Evolutionary conservation across 37 sponge, comb jelly and placozoan genomes (phyloP), one percentile per base, ranked within the genome.

Genomic region (Amphimedon queenslandica): DNA sequence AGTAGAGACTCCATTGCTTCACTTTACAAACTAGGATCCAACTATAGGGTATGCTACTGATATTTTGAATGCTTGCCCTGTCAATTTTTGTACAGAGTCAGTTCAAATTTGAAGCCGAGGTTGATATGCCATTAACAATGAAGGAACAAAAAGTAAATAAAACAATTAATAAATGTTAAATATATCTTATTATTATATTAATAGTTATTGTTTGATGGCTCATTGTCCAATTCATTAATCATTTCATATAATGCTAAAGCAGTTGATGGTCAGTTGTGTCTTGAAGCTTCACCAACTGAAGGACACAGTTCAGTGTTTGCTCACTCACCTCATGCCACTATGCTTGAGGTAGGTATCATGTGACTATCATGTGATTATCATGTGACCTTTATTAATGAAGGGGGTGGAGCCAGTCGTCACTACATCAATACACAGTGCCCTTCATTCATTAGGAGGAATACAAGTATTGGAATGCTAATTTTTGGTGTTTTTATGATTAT

Each of bases 161-260:
- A n/a, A n/a, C n/a, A n/a, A n/a, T n/a, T n/a, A n/a, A n/a, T n/a
- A n/a, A n/a, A n/a, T n/a, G n/a, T n/a, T n/a, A n/a, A n/a, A n/a
- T n/a, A n/a, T n/a, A n/a, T n/a, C n/a, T n/a, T n/a, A n/a, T n/a
- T n/a, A n/a, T n/a, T n/a, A n/a, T n/a, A n/a, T n/a, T n/a, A n/a
- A n/a, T 24, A 4, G 28, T 11, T 41, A 16, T 55, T 55, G 37
- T 72, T 24, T 51, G 27, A 56, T 23, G 37, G 11, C 29, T 3
- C 24, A 37, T 5, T 67, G 40, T 11, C 34, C 37, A 60, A 51
- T 32, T 71, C 86, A 2, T 64, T 91, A 10, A 53, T 90, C 57
- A 90, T 94, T 63, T 84, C 85, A 24, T 94, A 94, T 76, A 94
- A 91, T 74, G 85, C 92, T 37, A 94, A 87, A 79, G 96, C 91